Percentiles rank a stretch among this genome's conserved stretches.
These are phyloP conservation scores for Lepilemur ruficaudatus DNA, from an alignment of 2,797 vertebrate genomes.

Conservation along the genomic window DNA sequence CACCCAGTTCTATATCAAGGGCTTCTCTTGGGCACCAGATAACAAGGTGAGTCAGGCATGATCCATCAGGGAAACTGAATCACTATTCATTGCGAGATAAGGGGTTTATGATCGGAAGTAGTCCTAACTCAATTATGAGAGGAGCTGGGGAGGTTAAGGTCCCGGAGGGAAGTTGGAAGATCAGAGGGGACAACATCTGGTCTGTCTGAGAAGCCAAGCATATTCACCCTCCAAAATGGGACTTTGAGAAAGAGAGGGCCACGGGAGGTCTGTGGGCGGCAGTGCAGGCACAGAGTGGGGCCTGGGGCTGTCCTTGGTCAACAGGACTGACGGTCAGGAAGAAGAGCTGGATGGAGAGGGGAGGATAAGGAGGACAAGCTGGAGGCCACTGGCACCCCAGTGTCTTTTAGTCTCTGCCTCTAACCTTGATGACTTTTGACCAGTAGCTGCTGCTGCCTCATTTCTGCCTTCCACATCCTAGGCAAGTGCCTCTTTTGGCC, in stretches of 20 bases:
- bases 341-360: not conserved
- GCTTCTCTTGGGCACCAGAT: not conserved
- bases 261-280: not conserved
- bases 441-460: not conserved
- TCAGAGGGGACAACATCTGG: not conserved
- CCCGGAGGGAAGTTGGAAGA: not conserved
- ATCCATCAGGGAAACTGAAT: not conserved
- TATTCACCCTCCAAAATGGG: not conserved
- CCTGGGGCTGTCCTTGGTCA: not conserved
- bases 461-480: not conserved
- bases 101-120: not conserved
- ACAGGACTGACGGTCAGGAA: not conserved
- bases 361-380: not conserved
- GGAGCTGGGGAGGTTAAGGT: not conserved
- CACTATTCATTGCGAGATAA: not conserved
- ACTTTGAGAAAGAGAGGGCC: not conserved
- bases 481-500: not conserved
- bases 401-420: not conserved
- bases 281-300: not conserved
- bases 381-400: rapidly evolving
- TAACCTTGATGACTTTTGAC: not conserved
- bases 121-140: not conserved
- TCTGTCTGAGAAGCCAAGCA: not conserved
- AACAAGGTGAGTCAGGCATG: not conserved
- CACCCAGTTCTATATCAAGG: not conserved